These are phyloP conservation scores for Coelinius sp. DNA, from an alignment of 2,888 invertebrate genomes.

Conservation along the genomic window DNA sequence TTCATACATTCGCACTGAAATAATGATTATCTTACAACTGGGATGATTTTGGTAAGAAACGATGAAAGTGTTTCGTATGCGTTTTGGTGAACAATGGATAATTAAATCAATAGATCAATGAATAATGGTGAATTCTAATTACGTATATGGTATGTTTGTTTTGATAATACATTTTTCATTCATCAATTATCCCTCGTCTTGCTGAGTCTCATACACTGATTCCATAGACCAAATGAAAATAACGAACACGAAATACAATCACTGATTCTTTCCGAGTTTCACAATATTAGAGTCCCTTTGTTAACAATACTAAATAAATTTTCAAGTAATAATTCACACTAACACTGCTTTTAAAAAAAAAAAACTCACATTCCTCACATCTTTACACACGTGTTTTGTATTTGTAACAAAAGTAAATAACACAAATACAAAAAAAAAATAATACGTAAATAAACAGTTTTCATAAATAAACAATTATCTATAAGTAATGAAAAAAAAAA, in stretches of 20 bases:
- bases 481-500: conserved; percentile 65
- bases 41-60: conserved; percentile 49
- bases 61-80: conserved; percentile 48
- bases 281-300: neutral
- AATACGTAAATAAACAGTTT: conserved; percentile 67
- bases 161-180: conserved; percentile 25
- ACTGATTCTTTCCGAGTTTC: conserved; percentile 18
- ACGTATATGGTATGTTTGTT: conserved; percentile 49
- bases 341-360: conserved; percentile 39
- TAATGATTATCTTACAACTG: conserved; percentile 59
- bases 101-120: conserved; percentile 50
- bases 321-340: conserved; percentile 34
- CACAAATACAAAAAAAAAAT: conserved; percentile 56
- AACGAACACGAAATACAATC: conserved; percentile 34
- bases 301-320: conserved; percentile 15
- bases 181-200: neutral
- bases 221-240: conserved; percentile 40
- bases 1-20: conserved; percentile 30
- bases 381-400: conserved; percentile 55
- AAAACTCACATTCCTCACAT: conserved; percentile 41
- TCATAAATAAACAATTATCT: conserved; percentile 70
- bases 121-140: conserved; percentile 51
- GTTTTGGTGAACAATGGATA: conserved; percentile 39
- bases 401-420: conserved; percentile 64
- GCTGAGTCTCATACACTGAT: conserved; percentile 24